Conservation (phyloP, 2,113 vertebrate species). For the Hippocampus guttulatus region DNA sequence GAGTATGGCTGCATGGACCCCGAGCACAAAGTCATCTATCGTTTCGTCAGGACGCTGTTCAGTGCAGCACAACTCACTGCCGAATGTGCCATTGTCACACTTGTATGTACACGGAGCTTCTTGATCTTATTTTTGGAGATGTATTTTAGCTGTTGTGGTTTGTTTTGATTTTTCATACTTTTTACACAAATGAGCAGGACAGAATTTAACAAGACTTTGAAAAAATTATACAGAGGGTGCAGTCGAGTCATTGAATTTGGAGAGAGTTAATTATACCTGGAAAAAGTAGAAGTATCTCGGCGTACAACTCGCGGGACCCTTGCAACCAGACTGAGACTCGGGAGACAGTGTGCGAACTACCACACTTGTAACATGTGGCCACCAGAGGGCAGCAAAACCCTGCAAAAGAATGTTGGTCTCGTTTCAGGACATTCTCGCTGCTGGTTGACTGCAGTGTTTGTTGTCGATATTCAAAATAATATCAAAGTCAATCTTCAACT, state of each 20-base stretch:
- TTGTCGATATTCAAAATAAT: background rate
- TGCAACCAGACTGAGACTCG: too few relatives aligned
- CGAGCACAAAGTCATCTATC: conserved; percentile 98
- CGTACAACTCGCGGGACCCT: too few relatives aligned
- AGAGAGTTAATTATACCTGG: too few relatives aligned
- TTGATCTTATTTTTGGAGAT: background rate
- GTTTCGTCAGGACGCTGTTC: conserved; percentile 95
- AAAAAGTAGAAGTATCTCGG: too few relatives aligned
- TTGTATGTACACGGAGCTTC: conserved; percentile 74
- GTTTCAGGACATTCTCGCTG: background rate
- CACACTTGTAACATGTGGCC: background rate
- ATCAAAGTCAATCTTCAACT: too few relatives aligned
- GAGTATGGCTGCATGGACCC: conserved; percentile 89
- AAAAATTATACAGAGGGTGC: too few relatives aligned
- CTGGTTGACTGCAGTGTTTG: background rate
- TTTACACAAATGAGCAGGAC: too few relatives aligned
- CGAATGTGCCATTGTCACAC: conserved; percentile 98
- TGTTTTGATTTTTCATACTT: too few relatives aligned
- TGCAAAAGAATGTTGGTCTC: background rate
- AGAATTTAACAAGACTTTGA: too few relatives aligned
- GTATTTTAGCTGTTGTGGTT: background rate
- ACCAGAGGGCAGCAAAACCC: conserved; percentile 75
- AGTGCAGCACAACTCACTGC: conserved; percentile 97
- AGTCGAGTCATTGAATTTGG: too few relatives aligned
- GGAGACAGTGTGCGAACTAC: background rate